A percentile compares a stretch with the other conserved stretches of the same genome.
Evolutionary conservation across 2,113 vertebrate species (phyloP).

Genomic region (Haemorhous mexicanus): DNA sequence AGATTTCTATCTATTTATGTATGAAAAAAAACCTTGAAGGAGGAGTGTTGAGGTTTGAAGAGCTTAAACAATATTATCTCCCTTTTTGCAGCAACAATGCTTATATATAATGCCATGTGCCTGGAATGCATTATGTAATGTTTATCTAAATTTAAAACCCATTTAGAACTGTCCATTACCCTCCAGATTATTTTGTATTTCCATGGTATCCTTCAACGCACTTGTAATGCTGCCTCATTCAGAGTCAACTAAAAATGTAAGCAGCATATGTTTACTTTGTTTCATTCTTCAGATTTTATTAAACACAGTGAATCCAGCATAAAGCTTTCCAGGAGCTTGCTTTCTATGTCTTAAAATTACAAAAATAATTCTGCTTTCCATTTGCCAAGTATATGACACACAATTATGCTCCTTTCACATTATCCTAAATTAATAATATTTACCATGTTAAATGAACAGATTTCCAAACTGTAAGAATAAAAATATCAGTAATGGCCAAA

Average conservation of each 20-base stretch:
- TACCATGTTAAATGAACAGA: not conserved
- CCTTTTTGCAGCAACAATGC: not conserved
- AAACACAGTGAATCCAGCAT: not conserved
- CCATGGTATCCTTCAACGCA: not conserved
- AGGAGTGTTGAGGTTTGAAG: not conserved
- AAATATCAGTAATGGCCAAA: not conserved
- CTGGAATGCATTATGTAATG: not conserved
- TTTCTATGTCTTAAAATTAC: not conserved
- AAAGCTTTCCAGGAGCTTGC: not conserved
- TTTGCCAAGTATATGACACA: not conserved
- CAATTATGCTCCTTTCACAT: not conserved
- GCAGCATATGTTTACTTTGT: not conserved
- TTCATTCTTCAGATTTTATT: not conserved
- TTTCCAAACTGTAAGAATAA: not conserved
- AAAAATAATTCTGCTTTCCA: not conserved
- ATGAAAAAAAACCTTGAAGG: not conserved
- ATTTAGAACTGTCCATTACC: conserved; percentile 5
- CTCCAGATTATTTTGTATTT: conserved; percentile 29
- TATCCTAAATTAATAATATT: not conserved
- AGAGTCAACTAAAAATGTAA: not conserved
- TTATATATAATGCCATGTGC: not conserved
- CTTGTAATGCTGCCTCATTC: not conserved
- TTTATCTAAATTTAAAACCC: conserved; percentile 30
- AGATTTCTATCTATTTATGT: not conserved
- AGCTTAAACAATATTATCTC: conserved; percentile 1